A percentile compares a stretch with the other conserved stretches of the same genome.
phyloP scores from a whole-genome alignment of 2,888 invertebrate genomes.

The Nasonovia ribisnigri region DNA sequence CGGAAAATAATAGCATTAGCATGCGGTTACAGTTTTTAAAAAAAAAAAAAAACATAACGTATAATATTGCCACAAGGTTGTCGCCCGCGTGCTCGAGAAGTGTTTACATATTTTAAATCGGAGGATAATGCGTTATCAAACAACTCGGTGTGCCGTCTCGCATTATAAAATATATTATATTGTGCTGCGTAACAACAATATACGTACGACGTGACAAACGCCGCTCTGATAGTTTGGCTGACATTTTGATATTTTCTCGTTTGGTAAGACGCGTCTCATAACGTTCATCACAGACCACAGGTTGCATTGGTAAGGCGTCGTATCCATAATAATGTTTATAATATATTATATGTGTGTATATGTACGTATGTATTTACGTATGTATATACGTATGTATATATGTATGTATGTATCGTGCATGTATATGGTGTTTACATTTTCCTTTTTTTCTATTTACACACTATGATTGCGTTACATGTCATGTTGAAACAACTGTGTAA shows the following conservation, averaged over 20 bases:
- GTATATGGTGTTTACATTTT: neutral
- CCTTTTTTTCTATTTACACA: conserved; percentile 9
- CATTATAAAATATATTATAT: neutral
- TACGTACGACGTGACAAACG: neutral
- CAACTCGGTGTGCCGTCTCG: neutral
- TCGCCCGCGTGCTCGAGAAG: neutral
- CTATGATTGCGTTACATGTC: conserved; percentile 18
- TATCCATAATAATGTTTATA: neutral
- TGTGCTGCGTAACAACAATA: neutral
- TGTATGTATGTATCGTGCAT: neutral
- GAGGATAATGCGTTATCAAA: neutral
- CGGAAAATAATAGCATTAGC: neutral
- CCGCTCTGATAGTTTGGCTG: neutral
- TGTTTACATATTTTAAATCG: neutral
- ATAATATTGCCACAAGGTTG: neutral
- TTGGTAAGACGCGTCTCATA: neutral
- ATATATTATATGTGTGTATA: too few species aligned
- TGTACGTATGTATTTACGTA: neutral
- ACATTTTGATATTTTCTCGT: neutral
- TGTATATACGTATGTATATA: neutral
- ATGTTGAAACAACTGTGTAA: neutral
- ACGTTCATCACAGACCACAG: neutral
- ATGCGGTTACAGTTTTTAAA: neutral
- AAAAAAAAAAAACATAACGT: neutral
- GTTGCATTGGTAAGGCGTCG: neutral